Evolutionary conservation across 2,113 vertebrate species (phyloP).

Genomic region (Sarotherodon lohbergeri): DNA sequence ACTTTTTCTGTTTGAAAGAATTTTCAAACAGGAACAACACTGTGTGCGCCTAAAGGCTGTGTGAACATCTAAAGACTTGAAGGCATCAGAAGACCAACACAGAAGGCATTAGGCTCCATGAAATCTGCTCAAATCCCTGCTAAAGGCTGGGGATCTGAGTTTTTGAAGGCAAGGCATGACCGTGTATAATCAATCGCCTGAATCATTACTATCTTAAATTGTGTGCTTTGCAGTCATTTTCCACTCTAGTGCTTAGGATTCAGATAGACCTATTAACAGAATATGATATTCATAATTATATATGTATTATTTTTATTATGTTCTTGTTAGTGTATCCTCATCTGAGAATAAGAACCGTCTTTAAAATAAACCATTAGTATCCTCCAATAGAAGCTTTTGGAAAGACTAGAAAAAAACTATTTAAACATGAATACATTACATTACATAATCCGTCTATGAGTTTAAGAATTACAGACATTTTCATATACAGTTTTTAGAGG

Average conservation of each 20-base stretch:
- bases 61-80: neutral
- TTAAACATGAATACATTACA: neutral
- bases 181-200: neutral
- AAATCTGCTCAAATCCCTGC: neutral
- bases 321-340: neutral
- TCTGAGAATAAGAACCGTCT: neutral
- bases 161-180: neutral
- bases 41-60: neutral
- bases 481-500: neutral
- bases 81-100: neutral
- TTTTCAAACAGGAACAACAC: neutral
- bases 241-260: neutral
- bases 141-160: neutral
- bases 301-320: neutral
- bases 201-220: neutral
- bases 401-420: neutral
- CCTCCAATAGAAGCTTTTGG: neutral
- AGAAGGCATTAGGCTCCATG: neutral
- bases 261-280: neutral
- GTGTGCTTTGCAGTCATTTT: neutral
- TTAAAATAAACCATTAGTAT: neutral
- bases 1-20: neutral
- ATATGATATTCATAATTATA: neutral
- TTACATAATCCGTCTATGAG: neutral
- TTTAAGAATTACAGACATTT: neutral